phyloP scores from a whole-genome alignment of 1,140 invertebrate species.

The Pseudomyrmex pallidus region DNA sequence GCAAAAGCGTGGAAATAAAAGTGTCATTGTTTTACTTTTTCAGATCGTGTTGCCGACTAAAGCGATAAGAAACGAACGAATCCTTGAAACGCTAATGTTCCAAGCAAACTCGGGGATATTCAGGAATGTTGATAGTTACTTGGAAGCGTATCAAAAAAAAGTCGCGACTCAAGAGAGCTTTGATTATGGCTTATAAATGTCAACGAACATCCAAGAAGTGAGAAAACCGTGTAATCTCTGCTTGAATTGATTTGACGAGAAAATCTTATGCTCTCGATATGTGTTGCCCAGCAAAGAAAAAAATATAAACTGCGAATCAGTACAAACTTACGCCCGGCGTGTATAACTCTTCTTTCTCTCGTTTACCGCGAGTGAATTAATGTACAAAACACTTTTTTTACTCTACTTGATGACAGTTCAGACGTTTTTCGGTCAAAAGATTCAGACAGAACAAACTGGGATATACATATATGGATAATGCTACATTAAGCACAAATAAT shows the following conservation, averaged over 20 bases:
- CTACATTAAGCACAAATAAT: neutral
- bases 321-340: constrained; percentile 47
- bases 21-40: constrained; percentile 63
- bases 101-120: constrained; percentile 97
- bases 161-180: constrained; percentile 92
- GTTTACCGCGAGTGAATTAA: constrained; percentile 25
- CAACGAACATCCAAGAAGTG: neutral
- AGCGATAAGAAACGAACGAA: constrained; percentile 96
- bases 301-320: constrained; percentile 28
- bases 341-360: constrained; percentile 20
- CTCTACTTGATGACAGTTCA: constrained; percentile 53
- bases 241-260: neutral
- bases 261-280: constrained; percentile 3
- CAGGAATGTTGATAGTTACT: constrained; percentile 93
- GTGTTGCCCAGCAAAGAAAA: constrained; percentile 19
- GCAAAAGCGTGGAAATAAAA: neutral
- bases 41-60: constrained; percentile 96
- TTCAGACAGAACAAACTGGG: neutral
- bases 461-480: neutral
- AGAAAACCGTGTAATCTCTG: neutral
- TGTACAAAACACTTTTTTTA: constrained; percentile 58
- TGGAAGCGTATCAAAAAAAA: constrained; percentile 94
- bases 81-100: constrained; percentile 96
- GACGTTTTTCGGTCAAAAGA: constrained; percentile 53
- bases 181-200: constrained; percentile 79